Base-by-base conservation (phyloP, 2,797 vertebrate genomes). In the Melanotaenia nigrans region DNA sequence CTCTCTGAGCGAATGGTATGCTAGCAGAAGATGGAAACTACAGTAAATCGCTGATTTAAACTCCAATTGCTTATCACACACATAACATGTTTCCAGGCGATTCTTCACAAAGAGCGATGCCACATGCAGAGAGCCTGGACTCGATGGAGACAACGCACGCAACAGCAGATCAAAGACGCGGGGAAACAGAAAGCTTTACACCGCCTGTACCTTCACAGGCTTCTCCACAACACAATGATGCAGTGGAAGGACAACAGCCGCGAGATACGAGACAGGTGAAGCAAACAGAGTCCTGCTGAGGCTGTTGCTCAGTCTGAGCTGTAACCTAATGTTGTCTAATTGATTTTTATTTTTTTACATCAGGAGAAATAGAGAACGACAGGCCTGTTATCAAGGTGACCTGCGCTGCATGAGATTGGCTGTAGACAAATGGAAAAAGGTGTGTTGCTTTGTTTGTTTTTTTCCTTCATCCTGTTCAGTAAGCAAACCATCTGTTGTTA, bases 351-450 rank as follows among this genome's bases (percentile, higher is more conserved):
- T 22, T 59, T 87, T 73, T 84, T 33, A 64, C 2, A 2, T 47
- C 24, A 97, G 96, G 89, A 95, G 88, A 85, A 85, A 53, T 47
- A 87, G 87, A 80, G 90, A 93, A 66, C 62, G 64, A 54, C 76
- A 83, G 74, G 96, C 95, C 0, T 82, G 65, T 57, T 73, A 1
- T 59, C 94, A 94, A 83, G 81, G 92, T 16, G 81, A 77, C 0
- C 79, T 77, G 7, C 70, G 49, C 77, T 86, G 91, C 78, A 76
- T 95, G 83, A 89, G 42, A 61, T 71, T 77, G 86, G 83, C 95
- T 77, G 93, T 97, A 91, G 85, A 73, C 73, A 90, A 88, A 81
- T 99, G 97, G 97, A 93, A 85, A 77, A 73, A 96, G 96, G 97
- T 99, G 53, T 7, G 33, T 62, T 78, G n/a, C n/a, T n/a, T 22